Conservation (phyloP, 53 echinoderm and acorn worm species). For the Hippasteria phrygiana region DNA sequence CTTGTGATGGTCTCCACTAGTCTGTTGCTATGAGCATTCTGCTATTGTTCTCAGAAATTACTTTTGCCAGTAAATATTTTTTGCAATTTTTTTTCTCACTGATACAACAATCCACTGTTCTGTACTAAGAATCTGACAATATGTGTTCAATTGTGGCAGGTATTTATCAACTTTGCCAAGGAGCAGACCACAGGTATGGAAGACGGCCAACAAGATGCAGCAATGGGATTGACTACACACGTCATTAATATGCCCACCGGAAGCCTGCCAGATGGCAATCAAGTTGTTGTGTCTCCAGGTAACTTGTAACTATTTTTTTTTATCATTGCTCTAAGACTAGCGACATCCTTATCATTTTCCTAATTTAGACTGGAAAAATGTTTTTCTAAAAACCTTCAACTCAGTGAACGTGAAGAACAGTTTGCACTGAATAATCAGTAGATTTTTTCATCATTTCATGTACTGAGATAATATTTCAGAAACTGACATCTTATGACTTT, state of each 20-base stretch:
- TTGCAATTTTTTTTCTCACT: no score
- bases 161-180: slow-evolving; percentile 98
- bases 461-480: no score
- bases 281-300: slow-evolving; percentile 78
- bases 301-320: slow-evolving; percentile 9
- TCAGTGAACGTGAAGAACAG: background rate
- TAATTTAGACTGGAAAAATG: slow-evolving; percentile 8
- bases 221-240: slow-evolving; percentile 44
- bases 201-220: slow-evolving; percentile 9
- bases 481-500: no score
- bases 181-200: slow-evolving; percentile 90
- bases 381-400: background rate
- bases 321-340: background rate
- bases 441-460: background rate
- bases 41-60: no score
- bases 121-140: background rate
- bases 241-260: slow-evolving; percentile 5
- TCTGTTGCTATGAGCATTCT: no score
- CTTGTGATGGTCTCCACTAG: no score
- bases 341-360: background rate
- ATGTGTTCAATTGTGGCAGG: slow-evolving; percentile 53
- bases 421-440: background rate
- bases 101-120: no score
- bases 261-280: slow-evolving; percentile 68
- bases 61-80: no score